Conservation (phyloP, 1,140 invertebrate genomes). For the Caenorhabditis latens region DNA sequence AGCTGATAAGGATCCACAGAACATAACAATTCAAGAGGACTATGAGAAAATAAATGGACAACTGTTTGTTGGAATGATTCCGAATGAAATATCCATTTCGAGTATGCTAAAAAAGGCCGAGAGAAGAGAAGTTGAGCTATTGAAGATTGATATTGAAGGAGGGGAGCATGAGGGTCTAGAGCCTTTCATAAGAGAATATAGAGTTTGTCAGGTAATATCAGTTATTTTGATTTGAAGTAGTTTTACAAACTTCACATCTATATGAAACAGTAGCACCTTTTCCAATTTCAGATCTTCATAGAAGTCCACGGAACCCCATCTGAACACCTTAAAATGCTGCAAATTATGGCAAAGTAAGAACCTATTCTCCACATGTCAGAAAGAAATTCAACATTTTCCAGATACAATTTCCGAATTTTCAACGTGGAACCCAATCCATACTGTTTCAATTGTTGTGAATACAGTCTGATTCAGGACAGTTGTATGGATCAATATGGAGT, state of each 20-base stretch:
- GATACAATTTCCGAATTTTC: constrained; percentile 7
- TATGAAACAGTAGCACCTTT: not conserved
- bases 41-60: not conserved
- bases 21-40: not conserved
- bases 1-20: constrained; percentile 15
- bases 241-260: not conserved
- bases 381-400: not conserved
- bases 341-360: constrained; percentile 8
- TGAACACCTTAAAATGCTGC: not conserved
- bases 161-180: not conserved
- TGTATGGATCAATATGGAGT: constrained; percentile 9
- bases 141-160: not conserved
- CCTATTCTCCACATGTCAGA: not conserved
- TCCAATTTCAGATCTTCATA: not conserved
- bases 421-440: constrained; percentile 6
- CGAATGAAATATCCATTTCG: not conserved
- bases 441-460: not conserved
- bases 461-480: not conserved
- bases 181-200: not conserved
- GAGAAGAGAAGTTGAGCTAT: not conserved
- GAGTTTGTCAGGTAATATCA: not conserved
- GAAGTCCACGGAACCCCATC: not conserved
- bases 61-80: constrained; percentile 31
- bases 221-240: too few relatives aligned
- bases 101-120: not conserved